phyloP scores from a whole-genome alignment of 2,797 vertebrate genomes.

The Australoheros facetus region DNA sequence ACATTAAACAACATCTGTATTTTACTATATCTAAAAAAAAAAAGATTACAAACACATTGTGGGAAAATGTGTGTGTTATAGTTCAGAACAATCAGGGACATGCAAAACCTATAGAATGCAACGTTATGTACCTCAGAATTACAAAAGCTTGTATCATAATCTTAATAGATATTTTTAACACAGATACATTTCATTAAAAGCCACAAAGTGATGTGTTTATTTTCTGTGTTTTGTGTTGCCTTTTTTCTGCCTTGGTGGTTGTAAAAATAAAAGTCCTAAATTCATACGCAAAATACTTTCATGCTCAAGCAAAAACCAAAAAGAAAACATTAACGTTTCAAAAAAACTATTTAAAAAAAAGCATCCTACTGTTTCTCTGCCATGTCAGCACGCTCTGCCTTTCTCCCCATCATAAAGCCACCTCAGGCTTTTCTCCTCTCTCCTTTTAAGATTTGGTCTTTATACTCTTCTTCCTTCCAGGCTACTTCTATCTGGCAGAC shows the following conservation, averaged over 20 bases:
- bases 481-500: conserved; percentile 55
- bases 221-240: too few relatives aligned
- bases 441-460: conserved; percentile 45
- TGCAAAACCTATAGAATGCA: not conserved
- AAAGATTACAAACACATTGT: not conserved
- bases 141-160: not conserved
- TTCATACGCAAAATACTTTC: not conserved
- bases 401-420: conserved; percentile 35
- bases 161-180: not conserved
- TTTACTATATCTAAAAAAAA: not conserved
- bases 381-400: conserved; percentile 46
- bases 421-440: conserved; percentile 36
- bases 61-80: not conserved
- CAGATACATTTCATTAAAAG: not conserved
- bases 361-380: conserved; percentile 34
- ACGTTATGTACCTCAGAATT: not conserved
- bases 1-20: not conserved
- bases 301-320: not conserved
- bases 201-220: too few relatives aligned
- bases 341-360: not conserved
- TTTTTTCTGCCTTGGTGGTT: too few relatives aligned
- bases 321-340: not conserved
- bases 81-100: too few relatives aligned
- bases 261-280: too few relatives aligned
- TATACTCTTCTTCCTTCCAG: conserved; percentile 44